Percentiles rank a stretch among this genome's conserved stretches.
These are phyloP conservation scores for Hippocampus comes DNA, from an alignment of 2,113 vertebrate species.

Conservation along the genomic window DNA sequence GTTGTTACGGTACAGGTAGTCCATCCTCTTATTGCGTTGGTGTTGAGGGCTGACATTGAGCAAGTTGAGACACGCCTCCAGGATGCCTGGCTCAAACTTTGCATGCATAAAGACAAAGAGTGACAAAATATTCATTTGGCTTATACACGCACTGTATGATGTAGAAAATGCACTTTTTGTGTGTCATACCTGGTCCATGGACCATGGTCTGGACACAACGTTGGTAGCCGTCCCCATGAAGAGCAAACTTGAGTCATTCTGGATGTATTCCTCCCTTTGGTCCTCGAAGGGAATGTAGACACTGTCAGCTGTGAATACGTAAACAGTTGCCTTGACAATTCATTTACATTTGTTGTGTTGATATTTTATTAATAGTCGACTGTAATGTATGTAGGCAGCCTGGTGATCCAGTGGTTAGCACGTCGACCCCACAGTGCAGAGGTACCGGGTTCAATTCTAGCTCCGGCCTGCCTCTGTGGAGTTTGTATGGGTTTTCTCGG, in stretches of 20 bases:
- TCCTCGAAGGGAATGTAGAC: conserved; percentile 65
- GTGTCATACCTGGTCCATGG: conserved; percentile 69
- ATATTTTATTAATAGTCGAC: not conserved
- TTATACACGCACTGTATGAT: not conserved
- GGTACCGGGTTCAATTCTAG: too few relatives aligned
- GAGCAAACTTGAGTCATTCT: conserved; percentile 65
- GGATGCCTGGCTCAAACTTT: conserved; percentile 66
- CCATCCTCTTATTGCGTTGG: conserved; percentile 26
- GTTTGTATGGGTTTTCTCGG: too few relatives aligned
- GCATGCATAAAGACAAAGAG: not conserved
- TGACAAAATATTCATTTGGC: not conserved
- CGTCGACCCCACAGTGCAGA: too few relatives aligned
- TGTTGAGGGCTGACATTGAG: conserved; percentile 71
- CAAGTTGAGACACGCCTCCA: conserved; percentile 70
- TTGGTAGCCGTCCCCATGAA: conserved; percentile 66
- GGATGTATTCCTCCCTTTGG: conserved; percentile 70
- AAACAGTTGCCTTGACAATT: too few relatives aligned
- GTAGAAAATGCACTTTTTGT: too few relatives aligned
- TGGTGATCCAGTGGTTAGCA: too few relatives aligned
- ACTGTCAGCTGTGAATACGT: conserved; percentile 55
- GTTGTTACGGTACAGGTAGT: conserved; percentile 53
- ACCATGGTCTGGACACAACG: conserved; percentile 61
- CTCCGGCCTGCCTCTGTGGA: too few relatives aligned
- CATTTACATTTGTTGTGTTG: not conserved
- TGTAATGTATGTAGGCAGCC: too few relatives aligned